Percentiles rank a stretch among this genome's conserved stretches.
These are phyloP conservation scores for Sebastes vulpes DNA, from an alignment of 2,797 vertebrate genomes.

Conservation along the genomic window DNA sequence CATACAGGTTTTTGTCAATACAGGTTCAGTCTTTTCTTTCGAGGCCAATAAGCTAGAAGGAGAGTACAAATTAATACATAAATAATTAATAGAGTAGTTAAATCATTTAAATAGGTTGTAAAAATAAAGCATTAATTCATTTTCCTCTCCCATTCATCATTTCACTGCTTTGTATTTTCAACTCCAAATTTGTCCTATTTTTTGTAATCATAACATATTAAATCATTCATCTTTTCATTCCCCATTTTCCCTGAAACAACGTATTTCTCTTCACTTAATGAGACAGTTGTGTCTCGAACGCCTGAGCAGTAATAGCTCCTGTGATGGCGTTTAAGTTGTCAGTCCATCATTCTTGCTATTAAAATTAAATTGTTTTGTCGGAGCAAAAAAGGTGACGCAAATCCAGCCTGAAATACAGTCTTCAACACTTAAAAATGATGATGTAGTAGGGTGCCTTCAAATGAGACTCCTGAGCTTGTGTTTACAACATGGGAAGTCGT, in stretches of 20 bases:
- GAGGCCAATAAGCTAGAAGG: neutral
- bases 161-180: conserved; percentile 1
- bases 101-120: conserved; percentile 12
- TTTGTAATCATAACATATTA: neutral
- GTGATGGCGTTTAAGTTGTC: neutral
- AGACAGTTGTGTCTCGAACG: neutral
- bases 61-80: neutral
- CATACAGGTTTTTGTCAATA: neutral
- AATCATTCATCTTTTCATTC: neutral
- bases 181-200: neutral
- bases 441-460: neutral
- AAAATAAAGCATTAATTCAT: neutral
- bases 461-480: neutral
- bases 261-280: neutral
- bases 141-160: conserved; percentile 8
- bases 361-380: neutral
- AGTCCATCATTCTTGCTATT: neutral
- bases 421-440: neutral
- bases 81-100: conserved; percentile 9
- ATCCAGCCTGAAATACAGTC: neutral
- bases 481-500: too few relatives aligned
- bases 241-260: neutral
- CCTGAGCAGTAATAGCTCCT: neutral
- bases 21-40: neutral
- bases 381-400: neutral